Base-by-base conservation (phyloP, 2,113 vertebrate species). In the Silurus meridionalis region DNA sequence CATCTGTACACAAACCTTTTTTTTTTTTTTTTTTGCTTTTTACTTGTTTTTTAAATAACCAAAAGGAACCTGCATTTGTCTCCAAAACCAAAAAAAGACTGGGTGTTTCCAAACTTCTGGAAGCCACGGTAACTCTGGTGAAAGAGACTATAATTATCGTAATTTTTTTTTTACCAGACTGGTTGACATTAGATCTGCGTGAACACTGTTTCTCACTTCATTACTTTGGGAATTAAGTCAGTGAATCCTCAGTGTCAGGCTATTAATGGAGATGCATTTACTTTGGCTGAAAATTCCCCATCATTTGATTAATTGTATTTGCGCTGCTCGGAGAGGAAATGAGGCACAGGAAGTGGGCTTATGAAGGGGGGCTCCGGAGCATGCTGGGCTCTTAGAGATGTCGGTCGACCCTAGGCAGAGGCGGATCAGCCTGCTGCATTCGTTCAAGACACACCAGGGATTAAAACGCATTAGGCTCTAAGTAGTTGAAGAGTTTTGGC, bases 391-490 rank as follows among this genome's bases (percentile, higher is more conserved):
- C 87, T 81, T 71, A 55, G 78, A 55, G 61, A 79, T 80, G 80
- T 71, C 67, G 63, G 82, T 37, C 25, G 86, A 87, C 57, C 82
- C 75, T 66, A 79, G 23, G 80, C 89, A 71, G 53, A 77, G 57
- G 66, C 85, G 37, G 83, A 88, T 87, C 67, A 85, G 69, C 58
- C 57, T 60, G 74, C 60, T 50, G 55, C 85, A 87, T 89, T 91
- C 37, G 17, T 88, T 88, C 85, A 90, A 91, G 83, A 81, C 88
- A 60, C 83, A 80, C 83, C 71, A 88, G 89, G 91, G 89, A 92
- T 83, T 89, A 77, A 94, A 92, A 91, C 89, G 55, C 82, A 90
- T 92, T 79, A 90, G 90, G 64, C 75, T 90, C 91, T 75, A 92
- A 93, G 91, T 21, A 88, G 82, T 82, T 86, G 63, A 89, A 86